Evolutionary conservation across 2,888 invertebrate genomes (phyloP).

Genomic region (Meiosimyza platycephala): DNA sequence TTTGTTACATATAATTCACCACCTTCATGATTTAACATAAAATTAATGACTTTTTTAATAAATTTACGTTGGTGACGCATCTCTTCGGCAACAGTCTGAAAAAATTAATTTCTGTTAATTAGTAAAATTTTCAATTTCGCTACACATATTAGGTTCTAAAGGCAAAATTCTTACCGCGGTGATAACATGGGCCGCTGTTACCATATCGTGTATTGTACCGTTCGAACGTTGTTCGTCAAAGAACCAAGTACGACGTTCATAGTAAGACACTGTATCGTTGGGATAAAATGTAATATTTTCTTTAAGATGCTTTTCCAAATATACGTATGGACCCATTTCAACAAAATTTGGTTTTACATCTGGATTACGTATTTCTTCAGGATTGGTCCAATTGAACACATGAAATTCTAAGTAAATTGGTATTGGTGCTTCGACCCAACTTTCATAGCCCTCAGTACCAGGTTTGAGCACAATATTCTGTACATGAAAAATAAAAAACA

Average conservation of each 20-base stretch:
- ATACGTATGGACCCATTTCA: conserved; percentile 75
- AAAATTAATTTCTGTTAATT: not conserved
- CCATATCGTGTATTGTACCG: conserved; percentile 75
- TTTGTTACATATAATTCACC: conserved; percentile 71
- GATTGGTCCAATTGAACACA: conserved; percentile 85
- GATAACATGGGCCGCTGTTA: conserved; percentile 83
- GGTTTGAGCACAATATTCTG: conserved; percentile 76
- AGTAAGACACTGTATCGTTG: conserved; percentile 82
- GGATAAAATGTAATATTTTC: conserved; percentile 74
- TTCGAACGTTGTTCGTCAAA: conserved; percentile 77
- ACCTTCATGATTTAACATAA: conserved; percentile 70
- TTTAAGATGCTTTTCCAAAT: conserved; percentile 64
- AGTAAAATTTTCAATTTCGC: not conserved
- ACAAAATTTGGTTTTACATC: conserved; percentile 72
- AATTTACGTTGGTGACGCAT: conserved; percentile 68
- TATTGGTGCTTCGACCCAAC: conserved; percentile 86
- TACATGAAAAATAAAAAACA: not conserved
- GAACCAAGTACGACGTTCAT: conserved; percentile 79
- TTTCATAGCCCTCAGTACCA: conserved; percentile 74
- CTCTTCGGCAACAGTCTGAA: conserved; percentile 75
- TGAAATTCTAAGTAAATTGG: conserved; percentile 83
- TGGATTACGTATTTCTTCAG: conserved; percentile 70
- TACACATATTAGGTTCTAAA: not conserved
- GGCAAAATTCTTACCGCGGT: conserved; percentile 72
- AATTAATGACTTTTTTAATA: conserved; percentile 69